phyloP scores from a whole-genome alignment of 2,113 vertebrate species.

The Scomber colias region DNA sequence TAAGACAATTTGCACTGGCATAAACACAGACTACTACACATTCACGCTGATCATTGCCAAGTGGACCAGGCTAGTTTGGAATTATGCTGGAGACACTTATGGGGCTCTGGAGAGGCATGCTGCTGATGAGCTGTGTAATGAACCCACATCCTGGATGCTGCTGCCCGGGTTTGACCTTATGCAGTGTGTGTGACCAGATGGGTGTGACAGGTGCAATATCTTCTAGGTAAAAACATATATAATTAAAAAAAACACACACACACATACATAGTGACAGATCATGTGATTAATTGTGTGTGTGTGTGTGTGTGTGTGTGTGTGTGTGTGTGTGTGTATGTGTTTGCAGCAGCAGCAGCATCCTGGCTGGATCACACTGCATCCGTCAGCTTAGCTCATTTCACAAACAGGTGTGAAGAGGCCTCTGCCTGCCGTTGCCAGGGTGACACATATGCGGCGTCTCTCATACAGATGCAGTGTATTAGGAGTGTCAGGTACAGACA shows the following conservation, averaged over 20 bases:
- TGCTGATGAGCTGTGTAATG: constrained; percentile 56
- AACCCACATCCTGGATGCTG: constrained; percentile 7
- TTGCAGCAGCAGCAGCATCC: not conserved
- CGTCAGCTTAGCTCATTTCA: constrained; percentile 59
- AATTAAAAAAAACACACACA: not conserved
- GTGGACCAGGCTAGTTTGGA: constrained; percentile 39
- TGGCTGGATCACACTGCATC: not conserved
- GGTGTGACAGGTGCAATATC: not conserved
- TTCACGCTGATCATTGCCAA: constrained; percentile 43
- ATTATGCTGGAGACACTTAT: constrained; percentile 40
- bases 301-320: not conserved
- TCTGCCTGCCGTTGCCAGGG: constrained; percentile 12
- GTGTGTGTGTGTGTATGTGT: no score
- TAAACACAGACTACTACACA: constrained; percentile 19
- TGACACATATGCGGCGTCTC: constrained; percentile 15
- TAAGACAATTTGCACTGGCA: constrained; percentile 30
- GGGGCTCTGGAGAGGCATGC: constrained; percentile 42
- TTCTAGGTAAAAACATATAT: constrained; percentile 3
- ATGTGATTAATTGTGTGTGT: constrained; percentile 14
- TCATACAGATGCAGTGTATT: not conserved
- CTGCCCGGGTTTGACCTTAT: not conserved
- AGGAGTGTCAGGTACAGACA: not conserved
- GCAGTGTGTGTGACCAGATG: not conserved
- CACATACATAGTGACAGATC: not conserved
- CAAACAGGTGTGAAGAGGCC: constrained; percentile 52